phyloP scores from a whole-genome alignment of 2,797 vertebrate species.

The Leucoraja ocellata region DNA sequence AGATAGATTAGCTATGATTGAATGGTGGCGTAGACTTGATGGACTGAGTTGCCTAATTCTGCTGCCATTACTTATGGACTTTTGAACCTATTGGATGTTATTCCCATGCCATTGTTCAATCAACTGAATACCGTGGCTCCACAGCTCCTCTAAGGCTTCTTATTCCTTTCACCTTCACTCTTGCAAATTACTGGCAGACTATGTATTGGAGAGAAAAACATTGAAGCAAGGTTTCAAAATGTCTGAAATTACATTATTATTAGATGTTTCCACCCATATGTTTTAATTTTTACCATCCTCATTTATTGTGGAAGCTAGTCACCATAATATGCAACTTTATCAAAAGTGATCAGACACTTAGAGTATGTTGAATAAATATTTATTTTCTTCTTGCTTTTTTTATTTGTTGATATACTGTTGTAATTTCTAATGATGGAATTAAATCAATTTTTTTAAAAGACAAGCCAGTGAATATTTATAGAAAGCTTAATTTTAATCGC shows the following conservation, averaged over 20 bases:
- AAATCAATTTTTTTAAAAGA: background rate
- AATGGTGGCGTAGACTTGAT: too few species aligned
- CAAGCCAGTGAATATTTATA: background rate
- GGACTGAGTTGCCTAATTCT: too few species aligned
- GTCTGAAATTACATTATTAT: background rate
- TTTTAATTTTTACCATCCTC: background rate
- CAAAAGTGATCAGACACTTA: background rate
- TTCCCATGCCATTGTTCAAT: too few species aligned
- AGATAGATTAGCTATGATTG: too few species aligned
- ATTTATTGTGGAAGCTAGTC: background rate
- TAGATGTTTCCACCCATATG: background rate
- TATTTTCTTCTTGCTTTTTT: too few species aligned
- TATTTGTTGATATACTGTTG: background rate
- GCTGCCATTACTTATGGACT: too few species aligned
- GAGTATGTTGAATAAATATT: too few species aligned
- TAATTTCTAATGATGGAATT: background rate
- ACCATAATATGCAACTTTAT: background rate
- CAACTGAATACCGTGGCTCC: background rate
- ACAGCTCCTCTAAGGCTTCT: background rate
- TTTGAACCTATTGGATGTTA: too few species aligned
- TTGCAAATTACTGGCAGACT: background rate
- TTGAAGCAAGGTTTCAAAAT: background rate
- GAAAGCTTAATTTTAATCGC: background rate
- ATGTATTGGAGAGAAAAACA: too few species aligned
- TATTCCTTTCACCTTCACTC: background rate